Conservation (phyloP, 2,797 vertebrate species). For the Chelon auratus region DNA sequence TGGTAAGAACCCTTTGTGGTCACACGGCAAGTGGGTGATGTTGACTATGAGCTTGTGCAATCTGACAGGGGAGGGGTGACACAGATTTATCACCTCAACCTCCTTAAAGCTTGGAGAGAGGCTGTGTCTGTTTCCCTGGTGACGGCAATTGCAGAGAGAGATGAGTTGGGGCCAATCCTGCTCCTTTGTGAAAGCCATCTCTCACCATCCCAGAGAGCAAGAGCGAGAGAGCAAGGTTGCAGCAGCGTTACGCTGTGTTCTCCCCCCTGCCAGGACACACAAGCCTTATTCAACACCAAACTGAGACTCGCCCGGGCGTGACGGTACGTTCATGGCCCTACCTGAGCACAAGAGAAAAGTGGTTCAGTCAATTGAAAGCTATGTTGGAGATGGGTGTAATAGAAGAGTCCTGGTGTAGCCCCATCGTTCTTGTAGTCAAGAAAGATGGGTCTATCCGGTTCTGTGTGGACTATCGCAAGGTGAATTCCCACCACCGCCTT, state of each 20-base stretch:
- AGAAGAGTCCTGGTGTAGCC: constrained; percentile 2
- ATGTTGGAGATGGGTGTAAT: neutral
- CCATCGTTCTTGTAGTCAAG: constrained; percentile 7
- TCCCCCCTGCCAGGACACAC: no score
- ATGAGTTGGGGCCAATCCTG: neutral
- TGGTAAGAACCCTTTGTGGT: constrained; percentile 7
- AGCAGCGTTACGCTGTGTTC: neutral
- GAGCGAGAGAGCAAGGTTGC: neutral
- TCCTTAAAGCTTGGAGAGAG: constrained; percentile 6
- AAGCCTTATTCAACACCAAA: no score
- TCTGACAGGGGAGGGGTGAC: neutral
- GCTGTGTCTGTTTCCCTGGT: constrained; percentile 1
- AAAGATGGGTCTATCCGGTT: no score
- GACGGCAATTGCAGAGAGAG: neutral
- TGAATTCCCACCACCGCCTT: no score
- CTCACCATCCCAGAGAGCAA: neutral
- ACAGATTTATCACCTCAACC: constrained; percentile 6
- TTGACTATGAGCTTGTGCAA: neutral
- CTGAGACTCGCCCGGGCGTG: no score
- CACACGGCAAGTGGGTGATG: neutral
- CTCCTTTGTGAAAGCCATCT: constrained; percentile 2
- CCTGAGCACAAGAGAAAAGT: no score
- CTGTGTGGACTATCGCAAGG: no score
- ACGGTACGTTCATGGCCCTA: no score
- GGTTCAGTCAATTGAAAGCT: neutral